Evolutionary conservation across 2,888 invertebrate species (phyloP), one percentile per base, ranked within the genome.

Genomic region (Hemaris fuciformis): DNA sequence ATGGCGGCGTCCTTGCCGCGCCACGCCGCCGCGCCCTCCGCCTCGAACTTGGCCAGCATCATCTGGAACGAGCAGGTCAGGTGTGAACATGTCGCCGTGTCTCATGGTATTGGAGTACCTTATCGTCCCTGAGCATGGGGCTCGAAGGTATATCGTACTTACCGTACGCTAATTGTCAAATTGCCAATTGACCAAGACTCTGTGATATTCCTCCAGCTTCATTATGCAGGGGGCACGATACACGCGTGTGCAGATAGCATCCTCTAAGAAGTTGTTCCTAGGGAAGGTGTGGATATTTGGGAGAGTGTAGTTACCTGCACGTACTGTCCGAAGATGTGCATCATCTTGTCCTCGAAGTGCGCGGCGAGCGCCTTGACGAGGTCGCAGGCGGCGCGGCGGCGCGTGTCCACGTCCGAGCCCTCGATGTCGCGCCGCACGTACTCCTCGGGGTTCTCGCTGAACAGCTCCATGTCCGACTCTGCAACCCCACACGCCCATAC

Each of bases 371-470:
- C 97, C 81, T 97, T 96, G 22, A 99, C 99, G 61, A 99, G 94
- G 93, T 99, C 99, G 89, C 99, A 99, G 53, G 99, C 99, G 23
- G 99, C 98, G 67, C 99, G 94, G 23, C 99, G 94, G 59, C 99
- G 93, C 0, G 99, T 99, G 85, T 99, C 99, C 65, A 99, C 96
- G 89, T 99, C 99, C 7, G 99, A 98, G 5, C 99, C 99, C 91
- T 99, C 99, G 67, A 99, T 98, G 88, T 99, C 99, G 31, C 98
- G 93, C 3, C 98, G 93, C 66, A 98, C 98, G 81, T 98, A 99
- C 88, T 99, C 99, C 79, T 99, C 99, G 0, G 99, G 98, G 81
- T 99, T 99, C 82, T 99, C 99, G 85, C 99, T 98, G 88, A 99
- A 99, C 48, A 99, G 85, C 84, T 99, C 99, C 85, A 98, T 96